Evolutionary conservation across 37 sponge, comb jelly and placozoan species (phyloP).

Genomic region (Petrosia ficiformis): DNA sequence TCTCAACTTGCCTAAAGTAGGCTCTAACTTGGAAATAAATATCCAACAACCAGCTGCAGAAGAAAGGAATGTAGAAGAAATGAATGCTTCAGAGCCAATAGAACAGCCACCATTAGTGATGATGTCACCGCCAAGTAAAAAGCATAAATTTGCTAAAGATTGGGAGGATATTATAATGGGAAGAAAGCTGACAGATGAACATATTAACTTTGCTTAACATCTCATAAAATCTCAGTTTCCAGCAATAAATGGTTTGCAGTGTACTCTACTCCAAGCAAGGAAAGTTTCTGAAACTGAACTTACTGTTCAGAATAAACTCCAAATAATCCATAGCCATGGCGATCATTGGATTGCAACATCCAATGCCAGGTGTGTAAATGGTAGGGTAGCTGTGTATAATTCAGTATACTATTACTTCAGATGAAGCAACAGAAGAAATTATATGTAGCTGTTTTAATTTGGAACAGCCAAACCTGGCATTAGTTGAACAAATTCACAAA

Average conservation of each 20-base stretch:
- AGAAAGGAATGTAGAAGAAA: too few species aligned
- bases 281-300: not conserved
- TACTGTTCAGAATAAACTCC: conserved; percentile 1
- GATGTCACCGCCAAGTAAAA: not conserved
- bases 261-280: not conserved
- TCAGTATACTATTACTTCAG: conserved; percentile 15
- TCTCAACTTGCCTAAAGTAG: not conserved
- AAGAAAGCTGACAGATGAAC: conserved; percentile 6
- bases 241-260: conserved; percentile 11
- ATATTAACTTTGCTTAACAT: conserved; percentile 13
- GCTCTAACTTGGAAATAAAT: too few species aligned
- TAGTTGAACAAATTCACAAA: not conserved
- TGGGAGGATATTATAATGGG: not conserved
- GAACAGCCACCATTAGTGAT: too few species aligned
- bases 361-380: not conserved
- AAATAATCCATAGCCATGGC: conserved; percentile 22
- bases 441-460: not conserved
- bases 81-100: too few species aligned
- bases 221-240: conserved; percentile 9
- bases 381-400: conserved; percentile 36
- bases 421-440: conserved; percentile 16
- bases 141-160: not conserved
- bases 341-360: conserved; percentile 41
- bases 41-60: too few species aligned
- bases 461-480: not conserved